These are phyloP conservation scores for Oligia fasciuncula DNA, from an alignment of 2,888 invertebrate genomes.

Conservation along the genomic window DNA sequence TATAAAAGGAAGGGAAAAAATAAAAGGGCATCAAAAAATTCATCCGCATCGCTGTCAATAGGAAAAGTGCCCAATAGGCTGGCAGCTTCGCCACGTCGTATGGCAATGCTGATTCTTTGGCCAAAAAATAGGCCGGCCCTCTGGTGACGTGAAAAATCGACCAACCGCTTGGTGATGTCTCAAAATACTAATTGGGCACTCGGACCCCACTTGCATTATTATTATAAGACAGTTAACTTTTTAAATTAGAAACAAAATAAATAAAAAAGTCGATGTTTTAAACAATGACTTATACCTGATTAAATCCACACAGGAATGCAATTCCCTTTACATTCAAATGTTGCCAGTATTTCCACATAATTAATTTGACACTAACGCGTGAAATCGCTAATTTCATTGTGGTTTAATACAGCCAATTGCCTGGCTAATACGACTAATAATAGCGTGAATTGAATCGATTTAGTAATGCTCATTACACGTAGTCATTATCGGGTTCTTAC, in stretches of 20 bases:
- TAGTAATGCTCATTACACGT: slow-evolving; percentile 14
- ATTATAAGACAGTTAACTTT: no score
- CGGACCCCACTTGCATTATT: no score
- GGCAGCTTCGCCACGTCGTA: no score
- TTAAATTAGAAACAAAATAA: no score
- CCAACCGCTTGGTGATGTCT: background rate
- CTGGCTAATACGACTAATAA: slow-evolving; percentile 9
- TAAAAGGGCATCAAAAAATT: no score
- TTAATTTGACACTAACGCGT: slow-evolving; percentile 23
- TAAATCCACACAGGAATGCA: slow-evolving; percentile 10
- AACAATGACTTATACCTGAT: background rate
- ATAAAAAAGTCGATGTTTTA: no score
- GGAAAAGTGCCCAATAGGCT: no score
- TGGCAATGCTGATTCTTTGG: background rate
- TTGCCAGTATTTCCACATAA: slow-evolving; percentile 12
- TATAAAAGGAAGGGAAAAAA: no score
- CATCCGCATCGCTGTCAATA: no score
- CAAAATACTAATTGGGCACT: no score
- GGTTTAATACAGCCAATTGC: slow-evolving; percentile 12
- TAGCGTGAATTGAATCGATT: slow-evolving; percentile 6
- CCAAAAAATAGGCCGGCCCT: no score
- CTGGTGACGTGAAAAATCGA: background rate
- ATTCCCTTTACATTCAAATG: slow-evolving; percentile 9
- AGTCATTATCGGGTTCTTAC: background rate
- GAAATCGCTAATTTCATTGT: slow-evolving; percentile 37